Percentiles rank a stretch among this genome's conserved stretches.
Conservation (phyloP, 2,888 invertebrate species). For the Homarus gammarus region DNA sequence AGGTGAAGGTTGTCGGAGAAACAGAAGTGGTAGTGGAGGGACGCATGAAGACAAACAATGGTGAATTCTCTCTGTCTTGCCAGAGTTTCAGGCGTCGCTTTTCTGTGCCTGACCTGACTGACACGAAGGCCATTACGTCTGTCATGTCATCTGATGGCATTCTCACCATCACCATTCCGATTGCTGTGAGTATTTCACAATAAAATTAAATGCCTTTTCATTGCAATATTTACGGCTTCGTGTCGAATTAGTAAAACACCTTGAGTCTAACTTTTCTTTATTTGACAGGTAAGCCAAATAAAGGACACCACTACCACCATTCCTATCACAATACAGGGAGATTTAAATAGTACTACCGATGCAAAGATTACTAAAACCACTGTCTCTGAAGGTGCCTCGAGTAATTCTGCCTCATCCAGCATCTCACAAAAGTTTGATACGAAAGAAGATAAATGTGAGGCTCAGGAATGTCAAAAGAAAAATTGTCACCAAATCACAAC, state of each 20-base stretch:
- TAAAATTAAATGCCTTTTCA: not conserved
- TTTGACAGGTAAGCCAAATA: not conserved
- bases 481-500: not conserved
- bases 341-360: not conserved
- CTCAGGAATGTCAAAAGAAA: not conserved
- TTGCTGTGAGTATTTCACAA: slow-evolving; percentile 36
- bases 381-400: not conserved
- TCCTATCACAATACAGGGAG: not conserved
- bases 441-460: not conserved
- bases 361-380: slow-evolving; percentile 37
- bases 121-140: slow-evolving; percentile 48
- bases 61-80: slow-evolving; percentile 39
- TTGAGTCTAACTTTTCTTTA: not conserved
- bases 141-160: slow-evolving; percentile 73
- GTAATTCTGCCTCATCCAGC: not conserved
- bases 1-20: slow-evolving; percentile 64
- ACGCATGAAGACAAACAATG: slow-evolving; percentile 49
- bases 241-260: not conserved
- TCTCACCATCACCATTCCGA: slow-evolving; percentile 71
- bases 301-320: not conserved
- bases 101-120: slow-evolving; percentile 45
- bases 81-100: slow-evolving; percentile 63
- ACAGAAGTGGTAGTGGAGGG: slow-evolving; percentile 71
- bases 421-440: not conserved
- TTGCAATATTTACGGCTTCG: not conserved